Base-by-base conservation (phyloP, 2,888 invertebrate genomes). In the Drosophila quinaria region DNA sequence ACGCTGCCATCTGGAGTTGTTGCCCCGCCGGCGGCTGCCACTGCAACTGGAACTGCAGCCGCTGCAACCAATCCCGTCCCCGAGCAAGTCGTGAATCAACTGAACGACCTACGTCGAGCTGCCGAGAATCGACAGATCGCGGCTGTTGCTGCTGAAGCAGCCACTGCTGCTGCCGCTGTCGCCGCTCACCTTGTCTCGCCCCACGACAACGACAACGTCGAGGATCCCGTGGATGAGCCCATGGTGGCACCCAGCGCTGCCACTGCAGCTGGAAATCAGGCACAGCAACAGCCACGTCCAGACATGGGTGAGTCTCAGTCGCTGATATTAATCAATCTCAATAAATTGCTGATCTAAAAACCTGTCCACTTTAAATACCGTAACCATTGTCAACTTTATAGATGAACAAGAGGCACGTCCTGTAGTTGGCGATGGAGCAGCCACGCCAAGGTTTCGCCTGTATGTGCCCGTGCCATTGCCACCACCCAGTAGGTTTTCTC, bases 151-250 rank as follows among this genome's bases (percentile, higher is more conserved):
- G 62, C 66, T 5, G 58, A 50, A 9, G 78, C 58, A 13, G 19
- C 50, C 35, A 33, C 19, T 3, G 25, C 29, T 3, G 46, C 46
- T 25, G 50, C 47, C n/a, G 47, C 33, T 19, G 49, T 22, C 19
- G 13, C 33, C 13, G 50, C 35, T n/a, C 62, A 65, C 3, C 39
- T 62, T 6, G 52, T 44, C 9, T 22, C 50, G 8, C 70, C 74
- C 55, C 52, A n/a, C 29, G 74, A 70, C 4, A 54, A n/a, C 29
- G 74, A 70, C 4, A 72, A 71, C 9, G 85, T 91, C 65, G 92
- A 83, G 67, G 91, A 91, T 81, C 87, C 91, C 13, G 78, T 90
- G 19, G 91, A 90, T 72, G 91, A 90, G 39, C 91, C 91, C 1
- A 79, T 87, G 70, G 74, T 79, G 35, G 75, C 80, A 25, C 58